Conservation (phyloP, 2,797 vertebrate genomes). For the Sebastes kiyomatsui region DNA sequence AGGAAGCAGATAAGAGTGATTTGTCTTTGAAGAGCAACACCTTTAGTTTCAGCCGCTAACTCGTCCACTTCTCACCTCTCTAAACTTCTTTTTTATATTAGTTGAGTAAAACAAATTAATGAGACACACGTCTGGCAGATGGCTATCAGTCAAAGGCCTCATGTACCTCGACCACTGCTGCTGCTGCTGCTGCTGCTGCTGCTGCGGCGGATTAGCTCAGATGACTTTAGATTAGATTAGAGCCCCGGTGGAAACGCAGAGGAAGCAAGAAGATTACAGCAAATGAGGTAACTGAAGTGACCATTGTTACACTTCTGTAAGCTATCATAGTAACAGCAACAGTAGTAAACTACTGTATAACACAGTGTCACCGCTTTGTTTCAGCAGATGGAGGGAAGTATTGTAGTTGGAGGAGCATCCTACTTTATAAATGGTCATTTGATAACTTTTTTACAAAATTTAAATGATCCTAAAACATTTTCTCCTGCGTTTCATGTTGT, state of each 20-base stretch:
- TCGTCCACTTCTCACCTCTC: background rate
- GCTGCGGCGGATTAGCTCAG: slow-evolving; percentile 63
- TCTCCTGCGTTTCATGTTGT: background rate
- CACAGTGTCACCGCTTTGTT: background rate
- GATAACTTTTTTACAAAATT: background rate
- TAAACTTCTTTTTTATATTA: slow-evolving; percentile 7
- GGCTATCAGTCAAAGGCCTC: slow-evolving; percentile 59
- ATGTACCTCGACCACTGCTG: slow-evolving; percentile 55
- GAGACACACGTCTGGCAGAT: slow-evolving; percentile 47
- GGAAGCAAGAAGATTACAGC: slow-evolving; percentile 69
- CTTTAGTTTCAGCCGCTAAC: background rate
- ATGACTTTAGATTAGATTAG: slow-evolving; percentile 74
- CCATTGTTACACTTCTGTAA: slow-evolving; percentile 53
- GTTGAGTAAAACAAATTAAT: slow-evolving; percentile 61
- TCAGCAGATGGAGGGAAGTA: slow-evolving; percentile 1
- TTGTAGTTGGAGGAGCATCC: background rate
- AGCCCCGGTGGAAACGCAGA: slow-evolving; percentile 62
- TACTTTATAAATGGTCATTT: background rate
- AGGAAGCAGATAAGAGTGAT: background rate
- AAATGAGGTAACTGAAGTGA: slow-evolving; percentile 67
- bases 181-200: slow-evolving; percentile 18
- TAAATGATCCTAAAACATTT: background rate
- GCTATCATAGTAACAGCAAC: background rate
- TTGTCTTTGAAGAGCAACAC: background rate
- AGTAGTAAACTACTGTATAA: background rate